These are phyloP conservation scores for Aeoliscus strigatus DNA, from an alignment of 2,797 vertebrate species.

Conservation along the genomic window DNA sequence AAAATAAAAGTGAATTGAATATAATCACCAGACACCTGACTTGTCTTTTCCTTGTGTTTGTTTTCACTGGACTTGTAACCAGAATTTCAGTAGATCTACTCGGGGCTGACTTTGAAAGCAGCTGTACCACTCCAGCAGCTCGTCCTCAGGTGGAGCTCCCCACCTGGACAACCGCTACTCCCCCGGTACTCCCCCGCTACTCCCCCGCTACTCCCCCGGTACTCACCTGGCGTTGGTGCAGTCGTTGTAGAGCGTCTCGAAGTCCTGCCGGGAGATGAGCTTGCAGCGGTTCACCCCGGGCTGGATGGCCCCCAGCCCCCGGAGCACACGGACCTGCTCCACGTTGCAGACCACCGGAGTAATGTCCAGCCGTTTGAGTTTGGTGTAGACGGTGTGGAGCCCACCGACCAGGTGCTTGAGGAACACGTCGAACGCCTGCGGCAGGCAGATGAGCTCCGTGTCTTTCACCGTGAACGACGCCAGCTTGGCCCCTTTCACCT, in stretches of 20 bases:
- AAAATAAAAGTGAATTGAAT: too few relatives aligned
- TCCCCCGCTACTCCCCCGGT: background rate
- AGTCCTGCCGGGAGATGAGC: constrained; percentile 97
- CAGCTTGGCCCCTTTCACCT: constrained; percentile 94
- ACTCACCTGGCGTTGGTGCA: constrained; percentile 96
- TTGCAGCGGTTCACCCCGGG: constrained; percentile 98
- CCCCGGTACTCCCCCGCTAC: background rate
- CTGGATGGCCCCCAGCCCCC: constrained; percentile 96
- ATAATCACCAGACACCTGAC: too few relatives aligned
- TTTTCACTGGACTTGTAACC: too few relatives aligned
- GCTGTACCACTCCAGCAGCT: background rate
- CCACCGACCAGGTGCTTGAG: constrained; percentile 97
- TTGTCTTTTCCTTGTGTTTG: too few relatives aligned
- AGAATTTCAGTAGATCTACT: too few relatives aligned
- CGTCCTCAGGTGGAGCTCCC: too few relatives aligned
- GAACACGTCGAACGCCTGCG: constrained; percentile 97
- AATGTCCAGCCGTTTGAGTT: constrained; percentile 97
- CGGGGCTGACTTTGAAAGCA: too few relatives aligned
- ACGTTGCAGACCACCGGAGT: constrained; percentile 96
- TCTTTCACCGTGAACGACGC: constrained; percentile 96
- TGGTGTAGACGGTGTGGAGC: constrained; percentile 98
- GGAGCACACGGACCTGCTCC: constrained; percentile 95
- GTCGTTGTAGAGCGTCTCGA: constrained; percentile 97
- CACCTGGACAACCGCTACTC: too few relatives aligned
- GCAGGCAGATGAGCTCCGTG: constrained; percentile 96